Evolutionary conservation across 2,888 invertebrate species (phyloP).

Genomic region (Dorcus hopei): DNA sequence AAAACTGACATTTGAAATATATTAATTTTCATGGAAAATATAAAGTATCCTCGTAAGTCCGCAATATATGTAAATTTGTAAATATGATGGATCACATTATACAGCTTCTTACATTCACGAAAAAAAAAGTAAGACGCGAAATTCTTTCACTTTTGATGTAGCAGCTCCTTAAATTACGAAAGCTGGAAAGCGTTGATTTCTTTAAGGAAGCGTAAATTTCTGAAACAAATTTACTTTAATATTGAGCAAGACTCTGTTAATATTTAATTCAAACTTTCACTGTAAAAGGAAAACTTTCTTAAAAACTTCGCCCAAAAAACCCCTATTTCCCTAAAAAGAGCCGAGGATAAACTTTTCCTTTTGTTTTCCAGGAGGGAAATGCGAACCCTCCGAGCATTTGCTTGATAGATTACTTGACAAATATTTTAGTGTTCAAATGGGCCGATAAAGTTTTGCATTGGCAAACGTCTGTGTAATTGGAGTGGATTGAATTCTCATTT

Average conservation of each 20-base stretch:
- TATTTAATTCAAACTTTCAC: constrained; percentile 22
- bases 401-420: constrained; percentile 45
- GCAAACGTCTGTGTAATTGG: constrained; percentile 38
- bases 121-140: too few relatives aligned
- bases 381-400: constrained; percentile 26
- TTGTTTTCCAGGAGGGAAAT: constrained; percentile 27
- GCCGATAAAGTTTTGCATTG: constrained; percentile 38
- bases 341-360: constrained; percentile 21
- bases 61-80: too few relatives aligned
- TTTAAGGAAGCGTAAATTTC: too few relatives aligned
- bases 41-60: too few relatives aligned
- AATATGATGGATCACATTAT: too few relatives aligned
- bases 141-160: too few relatives aligned
- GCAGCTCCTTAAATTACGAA: too few relatives aligned
- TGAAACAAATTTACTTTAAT: background rate
- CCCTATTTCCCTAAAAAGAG: constrained; percentile 22
- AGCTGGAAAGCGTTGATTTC: too few relatives aligned
- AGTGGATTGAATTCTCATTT: constrained; percentile 39
- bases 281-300: constrained; percentile 15
- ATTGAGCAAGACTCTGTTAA: constrained; percentile 16
- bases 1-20: too few relatives aligned
- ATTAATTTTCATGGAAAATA: too few relatives aligned
- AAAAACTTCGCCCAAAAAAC: constrained; percentile 10
- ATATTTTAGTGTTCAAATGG: constrained; percentile 44
- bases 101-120: too few relatives aligned